Evolutionary conservation across 2,888 invertebrate genomes (phyloP), one percentile per base, ranked within the genome.

Genomic region (Drosophila formosana): DNA sequence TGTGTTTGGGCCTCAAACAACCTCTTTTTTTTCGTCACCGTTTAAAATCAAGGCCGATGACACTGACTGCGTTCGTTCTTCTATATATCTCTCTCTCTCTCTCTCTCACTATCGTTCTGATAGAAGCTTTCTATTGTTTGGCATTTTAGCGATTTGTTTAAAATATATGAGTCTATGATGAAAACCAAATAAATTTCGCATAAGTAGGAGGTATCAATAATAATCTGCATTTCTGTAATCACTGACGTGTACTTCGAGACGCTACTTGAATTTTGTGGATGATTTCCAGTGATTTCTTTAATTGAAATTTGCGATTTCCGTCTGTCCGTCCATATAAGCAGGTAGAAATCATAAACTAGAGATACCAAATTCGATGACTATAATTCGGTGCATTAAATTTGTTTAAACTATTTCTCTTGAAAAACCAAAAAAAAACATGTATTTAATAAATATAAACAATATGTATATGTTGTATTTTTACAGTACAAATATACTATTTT

Each of bases 31-130:
- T 58, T 58, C 76, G 62, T 67, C 55, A 57, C 45, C 43, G 45
- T 43, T 55, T 37, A 18, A 34, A 43, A 69, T 53, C 55, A 75
- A 75, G 70, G 79, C 79, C 69, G 78, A 56, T 63, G 74, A 73
- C 75, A 56, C 52, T 65, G 55, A 43, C 9, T 25, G 34, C 26
- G 11, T 13, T 5, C 13, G 39, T 13, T 26, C 32, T 4, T 1
- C 25, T 45, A 45, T 45, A 45, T 45, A 9, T 50, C 26, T 57
- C 7, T 2, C 34, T 8, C 43, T 23, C 25, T 7, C 26, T 25
- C 39, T 26, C 18, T 46, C 43, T 41, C 41, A 26, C 32, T 57
- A 45, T 7, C 32, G 18, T 18, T 34, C 30, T 49, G 7, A 4
- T 8, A 57, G 13, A 30, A 6, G 56, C 8, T 50, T 47, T 45